Evolutionary conservation across 2,888 invertebrate species (phyloP).

Genomic region (Eristalis arbustorum): DNA sequence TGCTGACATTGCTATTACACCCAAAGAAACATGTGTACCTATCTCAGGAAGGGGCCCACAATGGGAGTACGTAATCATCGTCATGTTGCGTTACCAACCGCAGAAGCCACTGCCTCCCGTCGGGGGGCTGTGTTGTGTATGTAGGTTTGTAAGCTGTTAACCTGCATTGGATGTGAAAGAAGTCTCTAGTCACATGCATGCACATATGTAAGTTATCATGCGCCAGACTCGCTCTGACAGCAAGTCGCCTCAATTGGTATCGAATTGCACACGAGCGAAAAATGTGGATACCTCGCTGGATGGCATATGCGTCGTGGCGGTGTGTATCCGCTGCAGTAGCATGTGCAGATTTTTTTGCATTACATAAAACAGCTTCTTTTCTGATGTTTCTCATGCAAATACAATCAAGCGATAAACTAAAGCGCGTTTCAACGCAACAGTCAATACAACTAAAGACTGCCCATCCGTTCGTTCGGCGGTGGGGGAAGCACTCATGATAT

Average conservation of each 20-base stretch:
- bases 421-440: not conserved
- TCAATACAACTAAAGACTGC: not conserved
- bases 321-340: not conserved
- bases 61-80: slow-evolving; percentile 47
- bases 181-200: slow-evolving; percentile 8
- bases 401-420: not conserved
- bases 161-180: not conserved
- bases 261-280: slow-evolving; percentile 14
- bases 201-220: not conserved
- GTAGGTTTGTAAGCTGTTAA: not conserved
- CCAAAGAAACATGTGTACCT: slow-evolving; percentile 43
- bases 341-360: not conserved
- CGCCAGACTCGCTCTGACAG: not conserved
- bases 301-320: slow-evolving; percentile 1
- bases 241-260: slow-evolving; percentile 19
- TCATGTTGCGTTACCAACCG: slow-evolving; percentile 55
- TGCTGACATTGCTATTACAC: slow-evolving; percentile 65
- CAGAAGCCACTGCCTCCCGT: slow-evolving; percentile 22
- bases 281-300: slow-evolving; percentile 2
- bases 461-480: too few species aligned
- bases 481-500: slow-evolving; percentile 1
- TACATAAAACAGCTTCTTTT: not conserved
- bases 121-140: not conserved
- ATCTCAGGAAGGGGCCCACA: slow-evolving; percentile 11
- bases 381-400: not conserved